Base-by-base conservation (phyloP, 2,113 vertebrate species). In the Centropus bengalensis region DNA sequence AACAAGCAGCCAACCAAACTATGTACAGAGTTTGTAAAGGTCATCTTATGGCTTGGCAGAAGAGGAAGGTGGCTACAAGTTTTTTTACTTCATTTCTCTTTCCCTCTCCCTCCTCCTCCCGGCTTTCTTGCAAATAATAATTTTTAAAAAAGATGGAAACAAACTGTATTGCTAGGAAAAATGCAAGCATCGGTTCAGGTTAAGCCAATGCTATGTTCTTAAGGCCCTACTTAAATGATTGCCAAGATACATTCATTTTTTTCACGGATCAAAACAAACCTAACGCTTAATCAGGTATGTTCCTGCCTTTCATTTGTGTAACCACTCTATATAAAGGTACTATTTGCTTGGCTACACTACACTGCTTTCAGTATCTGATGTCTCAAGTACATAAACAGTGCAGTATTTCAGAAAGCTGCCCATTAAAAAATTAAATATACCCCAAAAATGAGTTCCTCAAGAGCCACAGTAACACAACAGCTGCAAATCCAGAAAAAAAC, bases 101-200 rank as follows among this genome's bases (percentile, higher is more conserved):
- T 32, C 12, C 12, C 38, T 10, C 26, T 18, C 20, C 10, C 19
- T 17, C 4, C 1, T 0, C 12, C 30, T 38, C 1, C 0, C 13
- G 10, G 10, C 10, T 51, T 76, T 55, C 33, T 56, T 63, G 58
- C 8, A 78, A 58, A 52, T 19, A 21, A 70, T 11, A 18, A 64
- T 36, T 36, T 36, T 40, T 17, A 16, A n/a, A 14, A 32, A 20
- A 30, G 2, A 66, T 1, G 6, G 16, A 64, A 85, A 47, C 47
- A 20, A 47, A 54, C 24, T 55, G 44, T 67, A 58, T 18, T 77
- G 21, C 47, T 56, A 60, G 6, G 32, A 40, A 67, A 60, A 67
- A 81, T n/a, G 10, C 49, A 64, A 60, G 9, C 19, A 70, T 4
- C 18, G 52, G 26, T 56, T 40, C 1, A 1, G 7, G 5, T 74